These are phyloP conservation scores for Ecdyonurus torrentis DNA, from an alignment of 2,888 invertebrate genomes.

Conservation along the genomic window DNA sequence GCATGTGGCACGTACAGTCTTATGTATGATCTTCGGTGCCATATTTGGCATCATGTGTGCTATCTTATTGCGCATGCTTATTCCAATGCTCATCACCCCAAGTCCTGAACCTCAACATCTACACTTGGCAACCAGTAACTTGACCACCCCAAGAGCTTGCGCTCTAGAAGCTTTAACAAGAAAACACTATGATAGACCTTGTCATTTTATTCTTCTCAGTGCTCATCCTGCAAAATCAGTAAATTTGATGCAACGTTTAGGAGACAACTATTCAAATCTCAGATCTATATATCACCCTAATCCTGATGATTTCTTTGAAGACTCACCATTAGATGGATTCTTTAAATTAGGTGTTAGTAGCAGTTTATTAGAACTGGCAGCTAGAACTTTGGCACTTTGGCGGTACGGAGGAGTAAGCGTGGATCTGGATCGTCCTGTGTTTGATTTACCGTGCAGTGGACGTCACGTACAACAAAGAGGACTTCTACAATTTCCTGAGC, in stretches of 20 bases:
- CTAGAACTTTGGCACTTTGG: conserved; percentile 2
- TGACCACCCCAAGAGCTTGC: conserved; percentile 3
- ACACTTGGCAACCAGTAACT: neutral
- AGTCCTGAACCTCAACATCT: neutral
- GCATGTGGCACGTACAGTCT: neutral
- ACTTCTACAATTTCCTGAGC: neutral
- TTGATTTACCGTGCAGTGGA: neutral
- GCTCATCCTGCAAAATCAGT: neutral
- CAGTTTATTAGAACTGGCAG: neutral
- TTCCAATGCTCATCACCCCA: neutral
- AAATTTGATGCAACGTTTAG: neutral
- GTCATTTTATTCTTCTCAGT: conserved; percentile 3
- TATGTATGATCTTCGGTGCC: neutral
- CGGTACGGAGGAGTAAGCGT: conserved; percentile 5
- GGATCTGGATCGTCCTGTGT: neutral
- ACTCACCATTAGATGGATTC: neutral
- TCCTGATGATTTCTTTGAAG: neutral
- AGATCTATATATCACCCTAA: neutral
- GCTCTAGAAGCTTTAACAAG: conserved; percentile 6
- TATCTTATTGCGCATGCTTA: neutral
- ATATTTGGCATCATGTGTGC: neutral
- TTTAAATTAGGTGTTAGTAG: neutral
- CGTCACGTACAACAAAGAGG: neutral
- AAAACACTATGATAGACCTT: neutral
- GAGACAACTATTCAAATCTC: neutral